Evolutionary conservation across 2,113 vertebrate species (phyloP), one percentile per base, ranked within the genome.

Genomic region (Nannobrachium achirus): DNA sequence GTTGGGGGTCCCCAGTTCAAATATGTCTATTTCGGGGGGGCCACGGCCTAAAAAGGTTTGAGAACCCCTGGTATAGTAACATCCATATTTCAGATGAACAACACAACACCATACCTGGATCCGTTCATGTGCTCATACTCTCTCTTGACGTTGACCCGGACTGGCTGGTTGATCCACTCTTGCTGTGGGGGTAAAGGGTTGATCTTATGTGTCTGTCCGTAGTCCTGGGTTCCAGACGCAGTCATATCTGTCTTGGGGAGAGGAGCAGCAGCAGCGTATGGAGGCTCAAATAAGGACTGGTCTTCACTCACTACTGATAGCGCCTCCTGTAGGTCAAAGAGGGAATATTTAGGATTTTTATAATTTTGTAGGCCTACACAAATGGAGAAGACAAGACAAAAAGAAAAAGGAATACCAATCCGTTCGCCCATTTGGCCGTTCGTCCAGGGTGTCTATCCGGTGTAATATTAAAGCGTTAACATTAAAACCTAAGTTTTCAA

Each of bases 241-340:
- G 97, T 99, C 98, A 99, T 99, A 78, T 99, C 98, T 82, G 94
- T 92, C 93, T 99, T 99, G 86, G 97, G 93, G 66, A 99, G 93
- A 65, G 97, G 96, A 82, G 97, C 90, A 52, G 95, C 94, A 78
- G 95, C 90, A 84, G 95, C 93, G 95, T 98, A 99, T 0, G 97
- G 85, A 71, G 97, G 95, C 89, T 99, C 98, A 8, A 99, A 99
- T 81, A 99, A 93, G 89, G 98, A 98, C 92, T 98, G 98, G 88
- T 99, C 98, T 95, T 99, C 98, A 83, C 98, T 99, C 94, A 99
- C 98, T 95, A 99, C 97, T 85, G 98, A 99, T 91, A 99, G 93
- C 89, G 98, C 98, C 96, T 99, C 98, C 98, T 99, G 84, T 42
- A 69, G 87, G 76, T 62, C 19, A 11, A 60, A 67, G 25, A 65